Evolutionary conservation across 2,113 vertebrate genomes (phyloP).

Genomic region (Lathamus discolor): DNA sequence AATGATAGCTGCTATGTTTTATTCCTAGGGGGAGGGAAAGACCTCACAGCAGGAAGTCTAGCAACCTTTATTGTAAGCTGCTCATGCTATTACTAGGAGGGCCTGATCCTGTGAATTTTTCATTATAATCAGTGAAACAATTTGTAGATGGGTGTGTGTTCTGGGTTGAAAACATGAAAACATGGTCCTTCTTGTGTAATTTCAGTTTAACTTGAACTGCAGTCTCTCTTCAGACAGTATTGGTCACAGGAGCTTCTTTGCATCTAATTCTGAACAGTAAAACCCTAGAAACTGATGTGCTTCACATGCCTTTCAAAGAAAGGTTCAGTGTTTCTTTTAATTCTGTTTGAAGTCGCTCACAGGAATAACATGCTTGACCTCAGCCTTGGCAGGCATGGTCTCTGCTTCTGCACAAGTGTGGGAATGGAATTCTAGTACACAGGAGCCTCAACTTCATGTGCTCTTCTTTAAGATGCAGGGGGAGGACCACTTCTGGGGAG

Average conservation of each 20-base stretch:
- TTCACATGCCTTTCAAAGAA: background rate
- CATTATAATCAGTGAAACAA: background rate
- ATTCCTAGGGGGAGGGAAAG: background rate
- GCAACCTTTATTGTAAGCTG: background rate
- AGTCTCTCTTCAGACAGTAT: background rate
- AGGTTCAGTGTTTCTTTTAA: slow-evolving; percentile 10
- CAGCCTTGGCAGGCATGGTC: slow-evolving; percentile 39
- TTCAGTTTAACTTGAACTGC: background rate
- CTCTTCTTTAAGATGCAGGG: background rate
- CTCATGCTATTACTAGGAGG: background rate
- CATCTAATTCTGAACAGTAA: background rate
- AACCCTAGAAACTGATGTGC: background rate
- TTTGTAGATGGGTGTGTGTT: background rate
- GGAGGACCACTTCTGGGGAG: background rate
- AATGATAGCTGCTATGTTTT: background rate
- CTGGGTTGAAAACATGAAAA: too few species aligned
- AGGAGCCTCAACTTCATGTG: background rate
- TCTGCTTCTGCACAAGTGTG: slow-evolving; percentile 24
- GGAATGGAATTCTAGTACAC: slow-evolving; percentile 51
- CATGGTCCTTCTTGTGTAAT: background rate
- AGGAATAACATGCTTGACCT: slow-evolving; percentile 49
- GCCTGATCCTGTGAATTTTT: background rate
- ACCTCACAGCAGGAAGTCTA: background rate
- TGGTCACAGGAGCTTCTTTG: background rate
- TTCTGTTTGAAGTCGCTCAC: background rate